Conservation (phyloP, 2,797 vertebrate species). For the Alcedo atthis region DNA sequence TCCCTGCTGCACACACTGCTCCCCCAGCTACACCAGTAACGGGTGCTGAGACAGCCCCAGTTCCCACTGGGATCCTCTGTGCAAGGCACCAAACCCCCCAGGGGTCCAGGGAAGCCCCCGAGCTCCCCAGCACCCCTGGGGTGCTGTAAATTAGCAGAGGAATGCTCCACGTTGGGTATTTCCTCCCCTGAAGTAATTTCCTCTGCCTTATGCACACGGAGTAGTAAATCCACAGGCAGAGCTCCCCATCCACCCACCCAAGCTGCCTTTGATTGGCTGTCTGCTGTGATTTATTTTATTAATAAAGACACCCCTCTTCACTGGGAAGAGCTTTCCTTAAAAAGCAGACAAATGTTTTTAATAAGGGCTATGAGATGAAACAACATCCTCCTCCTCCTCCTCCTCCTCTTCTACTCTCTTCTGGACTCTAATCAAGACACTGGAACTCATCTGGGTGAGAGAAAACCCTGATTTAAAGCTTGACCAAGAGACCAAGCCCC, state of each 20-base stretch:
- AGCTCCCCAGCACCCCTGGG: neutral
- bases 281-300: constrained; percentile 38
- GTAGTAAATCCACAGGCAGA: neutral
- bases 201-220: neutral
- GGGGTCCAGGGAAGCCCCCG: neutral
- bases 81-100: neutral
- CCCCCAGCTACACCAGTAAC: neutral
- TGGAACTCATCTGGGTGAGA: neutral
- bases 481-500: neutral
- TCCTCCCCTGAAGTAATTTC: neutral
- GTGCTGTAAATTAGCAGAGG: neutral
- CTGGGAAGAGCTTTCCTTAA: neutral
- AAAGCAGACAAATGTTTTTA: constrained; percentile 47
- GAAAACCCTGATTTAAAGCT: neutral
- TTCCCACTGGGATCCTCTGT: neutral
- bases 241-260: neutral
- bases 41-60: neutral
- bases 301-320: constrained; percentile 34
- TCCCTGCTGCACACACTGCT: accelerated
- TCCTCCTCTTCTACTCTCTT: neutral
- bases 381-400: neutral
- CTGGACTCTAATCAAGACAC: neutral
- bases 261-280: neutral
- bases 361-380: constrained; percentile 19
- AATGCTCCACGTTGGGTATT: neutral